Evolutionary conservation across 2,113 vertebrate species (phyloP), one percentile per base, ranked within the genome.

Genomic region (Pachypanchax playfairii): DNA sequence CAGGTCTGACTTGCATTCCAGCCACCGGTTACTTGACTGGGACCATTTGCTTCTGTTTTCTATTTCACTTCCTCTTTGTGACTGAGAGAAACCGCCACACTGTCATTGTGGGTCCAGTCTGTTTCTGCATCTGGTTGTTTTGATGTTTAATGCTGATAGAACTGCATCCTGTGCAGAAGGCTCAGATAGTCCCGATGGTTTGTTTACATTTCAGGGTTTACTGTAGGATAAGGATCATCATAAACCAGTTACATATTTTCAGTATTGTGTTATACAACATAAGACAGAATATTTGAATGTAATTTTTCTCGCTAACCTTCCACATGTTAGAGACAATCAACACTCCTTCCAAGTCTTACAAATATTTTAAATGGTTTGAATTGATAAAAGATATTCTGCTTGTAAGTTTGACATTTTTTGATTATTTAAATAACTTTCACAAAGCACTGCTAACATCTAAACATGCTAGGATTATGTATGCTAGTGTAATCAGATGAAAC

Each of bases 1-100:
- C 41, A 63, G 29, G 67, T 75, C 62, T 3, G 0, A 67, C 57
- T 63, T 69, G 55, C 85, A 87, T 87, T 89, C 81, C 87, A 61
- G 20, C 52, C 18, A 24, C 42, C 51, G 13, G 48, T 59, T 62
- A 55, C 59, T 38, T 57, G 28, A 51, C 12, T 3, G 68, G 83
- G 85, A 85, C 77, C 87, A 84, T 33, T 65, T 51, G 6, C 73
- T 68, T 73, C 14, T 41, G 26, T 71, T 64, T 59, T 26, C 33
- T 14, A 50, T 62, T 33, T 39, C 24, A 26, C 17, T 29, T 62
- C 18, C 33, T 18, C 31, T 66, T 65, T 75, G 11, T 21, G 51
- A 25, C 57, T 47, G 62, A 14, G 18, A 65, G 25, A 46, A 26
- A 41, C 42, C 21, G 33, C 21, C 25, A 20, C 41, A 33, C 13